Evolutionary conservation across 1,140 invertebrate species (phyloP), one percentile per base, ranked within the genome.

Genomic region (Heliothis virescens): DNA sequence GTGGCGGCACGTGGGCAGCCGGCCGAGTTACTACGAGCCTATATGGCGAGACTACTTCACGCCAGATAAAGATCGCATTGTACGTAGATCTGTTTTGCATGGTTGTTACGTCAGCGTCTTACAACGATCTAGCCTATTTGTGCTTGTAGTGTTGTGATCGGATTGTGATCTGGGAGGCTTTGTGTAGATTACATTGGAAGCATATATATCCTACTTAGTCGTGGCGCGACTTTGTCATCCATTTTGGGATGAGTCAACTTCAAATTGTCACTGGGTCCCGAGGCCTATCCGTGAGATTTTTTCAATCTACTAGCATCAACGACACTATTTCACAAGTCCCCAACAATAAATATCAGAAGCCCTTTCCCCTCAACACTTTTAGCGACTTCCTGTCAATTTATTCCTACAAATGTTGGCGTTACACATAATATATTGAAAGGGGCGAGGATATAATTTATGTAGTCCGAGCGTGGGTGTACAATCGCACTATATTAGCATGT

Each of bases 1-100:
- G 78, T 21, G 65, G 73, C 62, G 62, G 75, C 82, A 82, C 57
- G 87, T 87, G 82, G 86, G 89, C 60, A 81, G 84, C n/a, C 79
- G 81, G 11, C 41, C 73, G 73, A 76, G 59, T 63, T 76, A 76
- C 74, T 55, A 65, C 50, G 11, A 65, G 18, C 74, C n/a, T 48
- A 65, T 76, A 76, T 63, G 74, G 74, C n/a, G 59, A 76, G 21
- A 76, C 74, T 26, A 76, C 74, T 76, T 76, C 60, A 65, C 15
- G 69, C 21, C 18, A 55, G 69, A 72, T 72, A 57, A 55, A 72
- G 52, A 72, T 29, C 13, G 18, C 69, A 57, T 72, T 55, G 26
- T 57, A 72, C 67, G 26, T 55, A 73, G 50, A 59, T 73, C 16
- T 48, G n/a, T 67, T 67, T 67, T 48, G 63, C 41, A 47, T 47